Evolutionary conservation across 2,888 invertebrate species (phyloP), one percentile per base, ranked within the genome.

Genomic region (Zhuqinia jingwanae): DNA sequence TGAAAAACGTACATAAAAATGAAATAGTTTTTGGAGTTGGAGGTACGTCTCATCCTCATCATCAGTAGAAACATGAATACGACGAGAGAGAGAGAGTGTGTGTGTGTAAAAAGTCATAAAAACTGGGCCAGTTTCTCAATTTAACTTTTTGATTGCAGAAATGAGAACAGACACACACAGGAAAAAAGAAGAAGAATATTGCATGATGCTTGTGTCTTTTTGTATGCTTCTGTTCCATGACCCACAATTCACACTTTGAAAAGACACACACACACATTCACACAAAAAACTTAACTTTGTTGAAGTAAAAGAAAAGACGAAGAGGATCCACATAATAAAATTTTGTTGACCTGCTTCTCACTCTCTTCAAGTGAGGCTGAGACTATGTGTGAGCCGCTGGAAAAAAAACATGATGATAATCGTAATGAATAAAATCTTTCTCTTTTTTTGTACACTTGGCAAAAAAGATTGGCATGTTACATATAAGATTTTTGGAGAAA

Each of bases 41-140:
- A 68, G 68, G 45, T 47, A 73, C 47, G 50, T 30, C 50, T 53
- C 53, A 53, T 73, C 73, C 25, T 17, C 42, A 73, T 27, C 47
- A 30, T 11, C n/a, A 50, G 25, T 10, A 47, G 50, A 73, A 36
- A 36, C 36, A 36, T 36, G 36, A 36, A 50, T 50, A 25, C 13
- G 11, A 50, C n/a, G n/a, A n/a, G n/a, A n/a, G n/a, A n/a, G n/a
- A n/a, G n/a, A n/a, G n/a, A n/a, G n/a, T n/a, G n/a, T n/a, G n/a
- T n/a, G n/a, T n/a, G 73, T 25, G 20, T 36, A n/a, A 47, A 73
- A 50, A 73, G 27, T 73, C 50, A 50, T 73, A 73, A 53, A 68
- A 73, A 73, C 73, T 53, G 27, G 30, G 73, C 30, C 47, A 47
- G 22, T 73, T 73, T 73, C 73, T n/a, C 73, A 73, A 73, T 73